Evolutionary conservation across 2,113 vertebrate genomes (phyloP), one percentile per base, ranked within the genome.

Genomic region (Romanogobio albipinnatus): DNA sequence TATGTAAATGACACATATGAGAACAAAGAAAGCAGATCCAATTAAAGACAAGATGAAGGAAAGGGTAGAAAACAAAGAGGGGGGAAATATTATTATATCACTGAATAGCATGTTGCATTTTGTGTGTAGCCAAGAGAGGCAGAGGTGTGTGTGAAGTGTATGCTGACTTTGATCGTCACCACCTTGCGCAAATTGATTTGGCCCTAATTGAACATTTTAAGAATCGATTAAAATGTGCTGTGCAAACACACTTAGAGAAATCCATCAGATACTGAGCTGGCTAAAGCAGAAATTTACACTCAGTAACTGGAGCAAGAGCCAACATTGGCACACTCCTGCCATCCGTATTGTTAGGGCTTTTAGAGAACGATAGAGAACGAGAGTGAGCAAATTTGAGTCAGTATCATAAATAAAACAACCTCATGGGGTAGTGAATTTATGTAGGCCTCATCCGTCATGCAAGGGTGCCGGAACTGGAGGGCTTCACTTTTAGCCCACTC

Each of bases 181-280:
- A 85, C 75, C 80, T 81, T 82, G 77, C 74, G 82, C 71, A 87
- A 82, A 87, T 78, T 83, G 83, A 87, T 85, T 78, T 81, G 49
- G 78, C 53, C 36, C 70, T 87, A 81, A 85, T 85, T 87, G 83
- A 87, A 58, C 84, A 47, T 81, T 85, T 87, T 83, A 87, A 71
- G 84, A 85, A 87, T 87, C 83, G 61, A 87, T 87, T 85, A 77
- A 81, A 87, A 85, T 82, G 74, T 87, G 83, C 86, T 85, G 86
- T 78, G 84, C 74, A 85, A 85, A 85, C 86, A 87, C 83, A 77
- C 59, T 87, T 59, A 64, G 74, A 84, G 77, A 70, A 68, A 81
- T 75, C 71, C 61, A 73, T 84, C 82, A 76, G 59, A 84, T 70
- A 70, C 43, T 33, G 47, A 70, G 76, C 76, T 78, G 70, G 59